Percentiles rank a stretch among this genome's conserved stretches.
Conservation (phyloP, 2,113 vertebrate genomes). For the Osmerus eperlanus region DNA sequence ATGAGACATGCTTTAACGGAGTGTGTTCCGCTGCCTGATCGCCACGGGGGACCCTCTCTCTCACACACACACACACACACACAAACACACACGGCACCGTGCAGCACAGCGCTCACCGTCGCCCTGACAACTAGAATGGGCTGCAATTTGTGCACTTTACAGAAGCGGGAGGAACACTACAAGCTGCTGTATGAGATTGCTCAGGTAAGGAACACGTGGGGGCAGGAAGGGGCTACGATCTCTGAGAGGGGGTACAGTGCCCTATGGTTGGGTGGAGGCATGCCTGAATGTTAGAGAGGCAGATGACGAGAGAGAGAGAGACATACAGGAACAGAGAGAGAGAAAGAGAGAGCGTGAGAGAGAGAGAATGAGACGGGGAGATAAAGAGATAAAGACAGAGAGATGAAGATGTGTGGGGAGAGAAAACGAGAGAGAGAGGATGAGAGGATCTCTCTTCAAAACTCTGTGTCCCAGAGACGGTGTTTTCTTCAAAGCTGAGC, state of each 20-base stretch:
- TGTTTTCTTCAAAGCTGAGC: too few relatives aligned
- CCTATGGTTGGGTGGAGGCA: not conserved
- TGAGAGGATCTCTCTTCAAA: too few relatives aligned
- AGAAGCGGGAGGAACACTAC: conserved; percentile 98
- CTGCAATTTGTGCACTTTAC: conserved; percentile 98
- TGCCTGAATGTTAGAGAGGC: not conserved
- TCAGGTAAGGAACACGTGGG: conserved; percentile 82
- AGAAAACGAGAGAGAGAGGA: conserved; percentile 19
- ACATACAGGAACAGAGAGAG: not conserved
- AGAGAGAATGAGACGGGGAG: not conserved
- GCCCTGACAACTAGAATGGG: conserved; percentile 89
- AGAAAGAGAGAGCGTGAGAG: conserved; percentile 1
- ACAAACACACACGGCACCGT: conserved; percentile 43
- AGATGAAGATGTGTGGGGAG: conserved; percentile 45
- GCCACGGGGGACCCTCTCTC: conserved; percentile 74
- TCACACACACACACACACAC: conserved; percentile 50
- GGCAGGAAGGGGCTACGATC: not conserved
- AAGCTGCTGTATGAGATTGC: conserved; percentile 98
- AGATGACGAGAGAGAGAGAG: not conserved
- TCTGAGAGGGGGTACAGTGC: not conserved
- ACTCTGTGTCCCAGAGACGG: too few relatives aligned
- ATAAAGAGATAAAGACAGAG: not conserved
- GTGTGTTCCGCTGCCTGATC: conserved; percentile 75
- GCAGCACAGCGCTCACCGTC: conserved; percentile 65
- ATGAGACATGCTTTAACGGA: conserved; percentile 85